Base-by-base conservation (phyloP, 2,797 vertebrate species). In the Gymnodraco acuticeps region DNA sequence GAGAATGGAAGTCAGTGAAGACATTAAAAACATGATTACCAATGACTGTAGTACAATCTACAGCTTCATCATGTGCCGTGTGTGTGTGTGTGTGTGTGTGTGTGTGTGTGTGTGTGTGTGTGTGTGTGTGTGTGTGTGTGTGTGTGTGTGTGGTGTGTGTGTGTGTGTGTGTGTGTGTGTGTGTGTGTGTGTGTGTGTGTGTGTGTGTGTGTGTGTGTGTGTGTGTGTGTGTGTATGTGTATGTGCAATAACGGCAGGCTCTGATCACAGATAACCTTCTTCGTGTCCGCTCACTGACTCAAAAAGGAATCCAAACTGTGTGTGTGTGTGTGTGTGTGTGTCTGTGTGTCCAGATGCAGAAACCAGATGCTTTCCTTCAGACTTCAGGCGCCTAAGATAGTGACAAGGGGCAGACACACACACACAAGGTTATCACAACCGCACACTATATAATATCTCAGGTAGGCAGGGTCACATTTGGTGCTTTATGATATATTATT, bases 331-430 rank as follows among this genome's bases (percentile, higher is more conserved):
- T 63, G 64, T 82, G 75, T 79, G 58, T 86, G 77, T 77, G 27
- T 27, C 66, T 82, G 75, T 80, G 58, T 86, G 77, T 77, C 84
- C 87, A 90, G 90, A 89, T 89, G 87, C 82, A 90, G 90, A 90
- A 92, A 93, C 86, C 88, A 90, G 88, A 91, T 91, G 90, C 89
- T 90, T 87, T 87, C 64, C 84, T 89, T 90, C 89, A 92, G 89
- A 90, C 87, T 90, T 77, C 84, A 90, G 92, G 92, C 88, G 86
- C 89, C 90, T 90, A 1, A 74, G 88, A 90, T 90, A 85, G 88
- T 91, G 92, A 91, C 90, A 92, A 84, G 73, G 84, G 86, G 81
- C 61, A 70, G 81, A 85, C 82, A 72, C 75, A 74, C 53, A 74
- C 53, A 76, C 53, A 76, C 83, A 89, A 89, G 86, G 85, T 91